Base-by-base conservation (phyloP, 2,888 invertebrate species). In the Hypselothyrea guttata region DNA sequence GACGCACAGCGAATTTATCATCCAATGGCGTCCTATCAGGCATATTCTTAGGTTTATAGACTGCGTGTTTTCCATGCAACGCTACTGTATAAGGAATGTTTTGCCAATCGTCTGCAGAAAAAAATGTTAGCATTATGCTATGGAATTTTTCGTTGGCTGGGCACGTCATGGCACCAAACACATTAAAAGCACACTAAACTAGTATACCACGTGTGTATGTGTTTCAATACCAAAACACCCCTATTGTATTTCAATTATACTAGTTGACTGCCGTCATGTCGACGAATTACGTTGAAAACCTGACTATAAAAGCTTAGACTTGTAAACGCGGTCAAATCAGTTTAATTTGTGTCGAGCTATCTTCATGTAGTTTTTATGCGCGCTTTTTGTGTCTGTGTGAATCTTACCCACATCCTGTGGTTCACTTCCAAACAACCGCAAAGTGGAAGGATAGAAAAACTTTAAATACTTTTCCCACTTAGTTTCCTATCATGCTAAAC, bases 151-250 rank as follows among this genome's bases (percentile, higher is more conserved):
- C 44, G n/a, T 41, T 57, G 58, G 53, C 67, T 74, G 70, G 74
- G 87, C 75, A 88, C 88, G 72, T 57, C 82, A 85, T 88, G 89
- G 88, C 85, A 89, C 89, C 86, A 81, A 88, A 88, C 70, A 81
- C 84, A 88, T 89, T 88, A 88, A 82, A 82, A 81, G 67, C 73
- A 63, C 71, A 82, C 65, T 84, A 81, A 81, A 78, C 81, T 75
- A 75, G 15, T 40, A 52, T 8, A 30, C n/a, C n/a, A n/a, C 42
- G 22, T 22, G 22, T 22, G 22, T 22, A 5, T 22, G 22, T 22
- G 22, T 22, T n/a, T n/a, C n/a, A n/a, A 5, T 22, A 22, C 5
- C 2, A 22, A 22, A 22, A 22, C 22, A 22, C 22, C 22, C 22
- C 22, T n/a, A 22, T 5, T 4, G 22, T n/a, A 22, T 2, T 22